Evolutionary conservation across 2,113 vertebrate genomes (phyloP), one percentile per base, ranked within the genome.

Genomic region (Ceyx cyanopectus): DNA sequence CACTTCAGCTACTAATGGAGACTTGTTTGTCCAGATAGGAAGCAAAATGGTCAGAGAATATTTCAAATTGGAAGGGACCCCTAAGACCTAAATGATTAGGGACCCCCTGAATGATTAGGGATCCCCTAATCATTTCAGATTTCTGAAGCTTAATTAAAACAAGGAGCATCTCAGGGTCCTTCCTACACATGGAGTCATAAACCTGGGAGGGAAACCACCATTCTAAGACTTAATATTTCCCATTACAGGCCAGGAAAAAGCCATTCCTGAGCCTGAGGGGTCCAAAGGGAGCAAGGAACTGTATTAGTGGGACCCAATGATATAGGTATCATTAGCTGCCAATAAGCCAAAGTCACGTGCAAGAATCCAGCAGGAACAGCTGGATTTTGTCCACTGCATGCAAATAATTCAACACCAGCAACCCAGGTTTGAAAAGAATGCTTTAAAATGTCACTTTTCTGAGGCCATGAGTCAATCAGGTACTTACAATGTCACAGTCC

Each of bases 401-500:
- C 53, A 79, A 78, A 74, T 29, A 57, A 57, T 93, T 93, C 24
- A 51, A 73, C 17, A 13, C 18, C 22, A 70, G 24, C 54, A 81
- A 68, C 5, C 15, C 23, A 78, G 22, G 22, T 62, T 20, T 76
- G 53, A 75, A 91, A 58, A 60, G 6, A 9, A 5, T 8, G 9
- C 56, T 91, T 67, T 72, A 74, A 62, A 72, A 77, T 45, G 17
- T 48, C 4, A 18, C 30, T 20, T 37, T 7, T n/a, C 22, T 19
- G 24, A 8, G 16, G 14, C 27, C 7, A 29, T 23, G 12, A 61
- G 51, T 43, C 48, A 48, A 5, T 1, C 0, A 2, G 69, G 29
- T 87, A 98, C 99, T 98, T 92, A 99, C 99, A 20, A 97, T 97
- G 48, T 99, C 99, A 89, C 97, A 97, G 54, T 99, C 99, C 94